phyloP scores from a whole-genome alignment of 2,113 vertebrate species.

The Boleophthalmus pectinirostris region DNA sequence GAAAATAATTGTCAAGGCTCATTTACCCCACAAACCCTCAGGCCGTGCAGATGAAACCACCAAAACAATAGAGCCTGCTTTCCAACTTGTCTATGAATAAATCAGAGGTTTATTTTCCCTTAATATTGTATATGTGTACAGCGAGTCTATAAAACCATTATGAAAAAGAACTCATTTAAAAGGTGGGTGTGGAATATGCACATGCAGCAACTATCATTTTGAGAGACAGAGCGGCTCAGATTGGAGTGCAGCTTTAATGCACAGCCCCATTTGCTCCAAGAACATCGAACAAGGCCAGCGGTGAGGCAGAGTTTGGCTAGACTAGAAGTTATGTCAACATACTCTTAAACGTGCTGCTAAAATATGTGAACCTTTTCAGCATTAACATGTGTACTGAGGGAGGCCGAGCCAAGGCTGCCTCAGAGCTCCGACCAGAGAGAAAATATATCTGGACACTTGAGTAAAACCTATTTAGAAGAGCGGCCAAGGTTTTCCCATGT shows the following conservation, averaged over 20 bases:
- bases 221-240: conserved; percentile 31
- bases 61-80: conserved; percentile 54
- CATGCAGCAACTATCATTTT: conserved; percentile 36
- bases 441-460: conserved; percentile 68
- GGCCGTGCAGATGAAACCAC: conserved; percentile 71
- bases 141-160: conserved; percentile 15
- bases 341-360: conserved; percentile 64
- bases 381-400: conserved; percentile 61
- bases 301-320: conserved; percentile 48
- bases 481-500: conserved; percentile 59
- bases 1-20: conserved; percentile 83
- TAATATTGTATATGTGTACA: conserved; percentile 32
- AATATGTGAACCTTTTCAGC: conserved; percentile 63
- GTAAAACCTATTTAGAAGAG: conserved; percentile 64
- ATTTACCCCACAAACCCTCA: conserved; percentile 74
- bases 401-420: conserved; percentile 56
- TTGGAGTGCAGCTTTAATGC: conserved; percentile 40
- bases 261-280: conserved; percentile 38
- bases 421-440: conserved; percentile 50
- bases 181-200: conserved; percentile 11
- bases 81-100: conserved; percentile 38
- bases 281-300: conserved; percentile 51
- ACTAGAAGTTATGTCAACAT: conserved; percentile 67
- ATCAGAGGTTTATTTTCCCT: conserved; percentile 24
- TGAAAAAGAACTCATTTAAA: conserved; percentile 11